These are phyloP conservation scores for Hofmannophila pseudospretella DNA, from an alignment of 2,888 invertebrate genomes.

Conservation along the genomic window DNA sequence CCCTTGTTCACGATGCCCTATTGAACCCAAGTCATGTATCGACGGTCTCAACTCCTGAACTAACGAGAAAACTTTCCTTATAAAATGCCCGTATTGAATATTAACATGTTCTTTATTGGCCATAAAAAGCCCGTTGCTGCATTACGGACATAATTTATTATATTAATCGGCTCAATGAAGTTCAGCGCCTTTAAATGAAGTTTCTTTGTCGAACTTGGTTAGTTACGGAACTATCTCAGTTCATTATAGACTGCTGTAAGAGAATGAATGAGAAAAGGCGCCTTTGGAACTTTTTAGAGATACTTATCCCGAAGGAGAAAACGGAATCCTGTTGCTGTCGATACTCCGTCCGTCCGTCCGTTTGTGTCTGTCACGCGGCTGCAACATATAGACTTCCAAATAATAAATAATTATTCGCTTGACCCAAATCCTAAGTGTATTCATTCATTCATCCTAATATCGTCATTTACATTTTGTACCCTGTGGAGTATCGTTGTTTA, in stretches of 20 bases:
- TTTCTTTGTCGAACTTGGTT: constrained; percentile 3
- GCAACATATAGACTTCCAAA: no score
- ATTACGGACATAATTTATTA: constrained; percentile 33
- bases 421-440: no score
- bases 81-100: constrained; percentile 67
- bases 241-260: constrained; percentile 3
- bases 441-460: no score
- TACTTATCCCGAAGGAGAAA: no score
- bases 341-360: no score
- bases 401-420: no score
- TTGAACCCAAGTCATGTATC: constrained; percentile 32
- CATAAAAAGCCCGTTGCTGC: constrained; percentile 39
- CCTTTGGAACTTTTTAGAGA: no score
- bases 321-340: no score
- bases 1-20: no score
- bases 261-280: background rate
- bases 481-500: no score
- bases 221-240: constrained; percentile 11
- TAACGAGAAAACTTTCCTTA: constrained; percentile 64
- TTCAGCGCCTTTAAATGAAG: constrained; percentile 7
- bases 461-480: no score
- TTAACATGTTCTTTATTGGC: constrained; percentile 60
- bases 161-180: constrained; percentile 39
- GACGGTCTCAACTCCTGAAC: constrained; percentile 33
- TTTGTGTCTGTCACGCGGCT: no score